Conservation (phyloP, 2,797 vertebrate species). For the Poecilia picta region DNA sequence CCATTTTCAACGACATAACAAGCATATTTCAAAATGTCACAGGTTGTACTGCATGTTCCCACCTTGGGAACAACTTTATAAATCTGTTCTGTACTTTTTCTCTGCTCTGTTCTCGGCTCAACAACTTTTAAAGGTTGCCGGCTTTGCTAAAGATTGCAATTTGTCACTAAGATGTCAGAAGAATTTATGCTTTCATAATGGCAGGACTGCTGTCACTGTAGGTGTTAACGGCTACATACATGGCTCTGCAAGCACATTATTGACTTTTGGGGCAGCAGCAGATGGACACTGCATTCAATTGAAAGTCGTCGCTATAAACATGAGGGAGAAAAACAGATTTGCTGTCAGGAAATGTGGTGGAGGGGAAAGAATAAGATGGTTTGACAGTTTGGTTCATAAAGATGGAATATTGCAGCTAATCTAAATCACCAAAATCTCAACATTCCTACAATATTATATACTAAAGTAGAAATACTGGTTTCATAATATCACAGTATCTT, state of each 20-base stretch:
- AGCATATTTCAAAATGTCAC: conserved; percentile 20
- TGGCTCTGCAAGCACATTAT: not conserved
- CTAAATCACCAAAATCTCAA: not conserved
- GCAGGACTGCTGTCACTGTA: conserved; percentile 7
- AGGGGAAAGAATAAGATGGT: conserved; percentile 1
- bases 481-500: not conserved
- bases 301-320: not conserved
- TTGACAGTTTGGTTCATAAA: conserved; percentile 14
- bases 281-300: not conserved
- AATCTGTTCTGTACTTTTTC: conserved; percentile 22
- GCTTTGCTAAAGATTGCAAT: conserved; percentile 33
- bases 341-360: not conserved
- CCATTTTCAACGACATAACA: conserved; percentile 15
- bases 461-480: not conserved
- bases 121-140: conserved; percentile 17
- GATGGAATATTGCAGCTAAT: conserved; percentile 7
- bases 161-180: conserved; percentile 26
- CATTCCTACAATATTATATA: not conserved
- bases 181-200: conserved; percentile 13
- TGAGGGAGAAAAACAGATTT: conserved; percentile 15
- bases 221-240: conserved; percentile 3
- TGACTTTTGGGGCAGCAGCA: not conserved
- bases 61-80: conserved; percentile 10
- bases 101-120: conserved; percentile 15
- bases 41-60: conserved; percentile 27